Percentiles rank a stretch among this genome's conserved stretches.
These are phyloP conservation scores for Emmelina monodactyla DNA, from an alignment of 2,888 invertebrate species.

Conservation along the genomic window DNA sequence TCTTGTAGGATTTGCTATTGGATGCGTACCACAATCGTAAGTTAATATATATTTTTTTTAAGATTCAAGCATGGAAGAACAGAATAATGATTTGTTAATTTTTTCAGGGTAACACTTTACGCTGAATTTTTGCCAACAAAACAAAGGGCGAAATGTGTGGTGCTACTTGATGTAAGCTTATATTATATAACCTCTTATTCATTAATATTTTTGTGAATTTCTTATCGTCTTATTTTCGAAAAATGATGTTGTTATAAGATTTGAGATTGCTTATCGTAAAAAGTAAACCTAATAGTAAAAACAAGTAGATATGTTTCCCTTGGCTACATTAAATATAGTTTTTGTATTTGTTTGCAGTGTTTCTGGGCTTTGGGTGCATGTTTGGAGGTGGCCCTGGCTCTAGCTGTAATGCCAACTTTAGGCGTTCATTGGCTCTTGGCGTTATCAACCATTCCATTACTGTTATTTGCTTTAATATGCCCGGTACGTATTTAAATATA, in stretches of 20 bases:
- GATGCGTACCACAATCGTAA: conserved; percentile 97
- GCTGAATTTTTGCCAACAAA: conserved; percentile 95
- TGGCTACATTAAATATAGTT: background rate
- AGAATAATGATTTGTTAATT: conserved; percentile 1
- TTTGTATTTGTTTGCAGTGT: conserved; percentile 65
- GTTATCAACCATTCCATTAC: conserved; percentile 88
- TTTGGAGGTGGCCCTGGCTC: conserved; percentile 88
- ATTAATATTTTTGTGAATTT: too few relatives aligned
- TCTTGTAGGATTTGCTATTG: conserved; percentile 94
- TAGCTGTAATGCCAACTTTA: conserved; percentile 89
- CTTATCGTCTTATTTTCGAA: too few relatives aligned
- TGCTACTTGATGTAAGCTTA: conserved; percentile 92
- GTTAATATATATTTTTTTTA: too few relatives aligned
- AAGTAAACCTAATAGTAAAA: too few relatives aligned
- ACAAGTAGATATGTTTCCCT: too few relatives aligned
- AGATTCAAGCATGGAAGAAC: background rate
- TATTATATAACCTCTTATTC: too few relatives aligned
- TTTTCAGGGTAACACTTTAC: conserved; percentile 87
- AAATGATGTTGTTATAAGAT: too few relatives aligned
- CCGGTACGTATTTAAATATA: conserved; percentile 67
- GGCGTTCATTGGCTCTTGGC: conserved; percentile 92
- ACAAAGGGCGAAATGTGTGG: conserved; percentile 94
- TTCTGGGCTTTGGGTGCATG: conserved; percentile 97
- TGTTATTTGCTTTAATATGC: conserved; percentile 82
- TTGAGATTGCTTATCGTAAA: too few relatives aligned